Evolutionary conservation across 2,797 vertebrate genomes (phyloP), one percentile per base, ranked within the genome.

Genomic region (Centropyge bicolor): DNA sequence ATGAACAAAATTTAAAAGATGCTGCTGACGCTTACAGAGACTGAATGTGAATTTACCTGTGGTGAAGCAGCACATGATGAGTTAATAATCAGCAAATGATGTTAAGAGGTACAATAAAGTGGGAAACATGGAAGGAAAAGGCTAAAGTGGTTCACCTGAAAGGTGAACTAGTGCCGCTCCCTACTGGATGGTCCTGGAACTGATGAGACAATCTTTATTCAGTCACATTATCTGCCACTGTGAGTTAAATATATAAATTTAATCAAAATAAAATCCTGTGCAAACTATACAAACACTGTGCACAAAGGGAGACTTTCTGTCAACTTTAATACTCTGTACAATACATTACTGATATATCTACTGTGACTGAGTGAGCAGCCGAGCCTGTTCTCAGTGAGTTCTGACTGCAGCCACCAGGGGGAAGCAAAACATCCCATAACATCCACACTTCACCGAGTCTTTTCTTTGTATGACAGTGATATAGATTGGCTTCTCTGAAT

Each of bases 351-450:
- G 11, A 4, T 35, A 17, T 3, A n/a, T n/a, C n/a, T n/a, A 3
- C 61, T 43, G 31, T 56, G 22, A 41, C 17, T 54, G 31, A 63
- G 3, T 20, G 9, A 48, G 20, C 22, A 43, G 40, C 22, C 11
- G 5, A 35, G 31, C 3, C n/a, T 38, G 69, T 19, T 36, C n/a
- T 62, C 1, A 43, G 10, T 27, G 7, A 36, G 55, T 52, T 72
- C 63, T 57, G 36, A 17, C n/a, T 60, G 24, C 63, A 63, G 27
- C 88, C 89, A 89, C 81, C 20, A 70, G 11, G 76, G n/a, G 82
- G 86, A 87, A 89, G 79, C 85, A 88, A 22, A 66, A 59, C 43
- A 68, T 46, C 27, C 45, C 8, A 36, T 38, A 65, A 74, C 9
- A 69, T 24, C 8, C 12, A 31, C 7, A 43, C 35, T 27, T 51